Evolutionary conservation across 2,888 invertebrate species (phyloP), one percentile per base, ranked within the genome.

Genomic region (Sylvicola cinctus): DNA sequence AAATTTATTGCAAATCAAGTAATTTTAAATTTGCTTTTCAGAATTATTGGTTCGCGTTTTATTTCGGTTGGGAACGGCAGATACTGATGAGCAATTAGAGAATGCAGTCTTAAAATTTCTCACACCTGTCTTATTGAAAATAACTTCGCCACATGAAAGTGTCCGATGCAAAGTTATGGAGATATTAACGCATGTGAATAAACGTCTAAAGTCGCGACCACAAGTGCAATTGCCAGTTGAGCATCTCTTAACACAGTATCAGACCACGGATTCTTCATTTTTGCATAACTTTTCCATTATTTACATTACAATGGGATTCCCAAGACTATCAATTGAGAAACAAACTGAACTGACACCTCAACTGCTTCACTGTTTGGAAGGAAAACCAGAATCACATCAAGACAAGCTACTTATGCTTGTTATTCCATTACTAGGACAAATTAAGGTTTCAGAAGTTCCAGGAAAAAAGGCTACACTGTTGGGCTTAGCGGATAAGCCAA

Each of bases 231-330:
- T 93, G 37, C 91, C 91, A 0, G 77, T 93, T 8, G 77, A 84
- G 45, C 72, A 77, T 4, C 61, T 93, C 12, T 57, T 93, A 32
- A 64, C 72, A 32, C 78, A 83, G 41, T 91, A 88, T 55, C 69
- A 70, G 47, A 77, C 81, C 46, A 71, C 80, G 4, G 61, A 70
- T 73, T 48, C 87, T 74, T 63, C 78, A 74, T 48, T 51, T 48
- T 66, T 67, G 14, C 62, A 88, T 78, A 93, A 93, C 56, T 91
- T 93, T 51, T 73, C 85, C 10, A 83, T 91, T 36, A 84, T 93
- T 46, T 93, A 91, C 52, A 77, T 93, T 40, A 87, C 84, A 49
- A 70, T 87, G 69, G 91, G 91, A 7, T 91, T 73, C 58, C 85
- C 88, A 1, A 65, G 91, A 34, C 58, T 90, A 44, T 66, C 75